Percentiles rank a stretch among this genome's conserved stretches.
Evolutionary conservation across 2,888 invertebrate species (phyloP).

Genomic region (Ormyrus pomaceus): DNA sequence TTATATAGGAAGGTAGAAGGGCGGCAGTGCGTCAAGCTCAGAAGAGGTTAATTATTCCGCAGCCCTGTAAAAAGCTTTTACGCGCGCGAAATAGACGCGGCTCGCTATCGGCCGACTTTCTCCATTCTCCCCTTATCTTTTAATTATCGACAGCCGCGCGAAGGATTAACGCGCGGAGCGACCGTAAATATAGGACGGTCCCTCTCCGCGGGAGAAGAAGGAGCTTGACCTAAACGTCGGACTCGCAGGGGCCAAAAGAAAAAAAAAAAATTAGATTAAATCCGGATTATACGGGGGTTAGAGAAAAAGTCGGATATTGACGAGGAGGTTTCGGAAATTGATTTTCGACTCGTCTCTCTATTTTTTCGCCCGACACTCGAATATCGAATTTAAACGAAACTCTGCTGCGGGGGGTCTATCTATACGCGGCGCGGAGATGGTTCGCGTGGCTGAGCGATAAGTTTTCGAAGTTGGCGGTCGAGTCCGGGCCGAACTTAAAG

Average conservation of each 20-base stretch:
- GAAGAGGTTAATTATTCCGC: conserved; percentile 29
- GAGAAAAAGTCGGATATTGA: conserved; percentile 37
- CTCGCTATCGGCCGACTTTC: not conserved
- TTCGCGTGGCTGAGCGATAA: conserved; percentile 6
- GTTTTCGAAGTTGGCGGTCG: conserved; percentile 25
- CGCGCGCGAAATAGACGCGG: not conserved
- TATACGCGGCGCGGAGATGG: too few relatives aligned
- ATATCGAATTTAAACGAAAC: conserved; percentile 30
- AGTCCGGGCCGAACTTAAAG: conserved; percentile 34
- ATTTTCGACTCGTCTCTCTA: conserved; percentile 22
- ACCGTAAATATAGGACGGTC: too few relatives aligned
- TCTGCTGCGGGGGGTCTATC: not conserved
- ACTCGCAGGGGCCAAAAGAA: not conserved
- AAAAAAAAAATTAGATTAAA: conserved; percentile 46
- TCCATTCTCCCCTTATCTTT: not conserved
- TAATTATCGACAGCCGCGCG: conserved; percentile 26
- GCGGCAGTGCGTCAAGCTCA: not conserved
- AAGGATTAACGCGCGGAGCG: not conserved
- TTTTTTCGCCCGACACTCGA: conserved; percentile 3
- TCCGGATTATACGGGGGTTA: not conserved
- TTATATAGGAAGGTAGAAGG: conserved; percentile 7
- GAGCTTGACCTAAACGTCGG: too few relatives aligned
- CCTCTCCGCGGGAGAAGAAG: not conserved
- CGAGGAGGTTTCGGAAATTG: conserved; percentile 46
- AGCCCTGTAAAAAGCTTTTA: conserved; percentile 20